Percentiles rank a stretch among this genome's conserved stretches.
These are phyloP conservation scores for Lasioglossum morio DNA, from an alignment of 2,888 invertebrate genomes.

Conservation along the genomic window DNA sequence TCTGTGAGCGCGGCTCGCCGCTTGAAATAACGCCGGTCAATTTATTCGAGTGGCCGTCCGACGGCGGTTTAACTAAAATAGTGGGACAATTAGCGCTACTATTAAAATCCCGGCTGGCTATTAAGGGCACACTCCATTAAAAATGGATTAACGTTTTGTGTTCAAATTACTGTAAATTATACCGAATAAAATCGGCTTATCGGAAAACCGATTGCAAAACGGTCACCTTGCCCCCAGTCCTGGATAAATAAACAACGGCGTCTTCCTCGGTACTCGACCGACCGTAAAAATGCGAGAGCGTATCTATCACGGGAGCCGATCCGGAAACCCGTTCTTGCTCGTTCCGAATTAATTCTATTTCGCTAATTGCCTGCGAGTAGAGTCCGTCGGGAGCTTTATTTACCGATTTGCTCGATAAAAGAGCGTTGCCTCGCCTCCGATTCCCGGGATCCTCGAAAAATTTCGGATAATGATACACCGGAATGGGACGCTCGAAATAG, in stretches of 20 bases:
- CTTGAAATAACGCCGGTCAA: constrained; percentile 30
- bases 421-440: constrained; percentile 1
- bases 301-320: constrained; percentile 4
- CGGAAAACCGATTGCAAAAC: constrained; percentile 49
- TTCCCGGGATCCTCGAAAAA: neutral
- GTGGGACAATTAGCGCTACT: constrained; percentile 55
- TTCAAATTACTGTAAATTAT: constrained; percentile 57
- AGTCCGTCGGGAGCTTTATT: neutral
- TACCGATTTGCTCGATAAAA: constrained; percentile 38
- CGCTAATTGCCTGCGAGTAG: constrained; percentile 23
- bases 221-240: neutral
- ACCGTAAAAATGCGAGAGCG: constrained; percentile 2
- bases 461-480: neutral
- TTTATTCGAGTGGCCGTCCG: constrained; percentile 27
- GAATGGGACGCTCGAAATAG: neutral
- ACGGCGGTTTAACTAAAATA: constrained; percentile 44
- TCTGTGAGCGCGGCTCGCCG: constrained; percentile 4
- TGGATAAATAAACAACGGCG: constrained; percentile 42
- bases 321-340: neutral
- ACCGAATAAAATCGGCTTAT: constrained; percentile 45
- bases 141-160: constrained; percentile 59
- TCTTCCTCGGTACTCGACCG: constrained; percentile 17
- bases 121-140: constrained; percentile 56
- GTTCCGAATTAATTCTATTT: constrained; percentile 10
- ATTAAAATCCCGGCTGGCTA: constrained; percentile 52